A percentile compares a stretch with the other conserved stretches of the same genome.
phyloP scores from a whole-genome alignment of 2,113 vertebrate species.

The Monarcha castaneiventris region DNA sequence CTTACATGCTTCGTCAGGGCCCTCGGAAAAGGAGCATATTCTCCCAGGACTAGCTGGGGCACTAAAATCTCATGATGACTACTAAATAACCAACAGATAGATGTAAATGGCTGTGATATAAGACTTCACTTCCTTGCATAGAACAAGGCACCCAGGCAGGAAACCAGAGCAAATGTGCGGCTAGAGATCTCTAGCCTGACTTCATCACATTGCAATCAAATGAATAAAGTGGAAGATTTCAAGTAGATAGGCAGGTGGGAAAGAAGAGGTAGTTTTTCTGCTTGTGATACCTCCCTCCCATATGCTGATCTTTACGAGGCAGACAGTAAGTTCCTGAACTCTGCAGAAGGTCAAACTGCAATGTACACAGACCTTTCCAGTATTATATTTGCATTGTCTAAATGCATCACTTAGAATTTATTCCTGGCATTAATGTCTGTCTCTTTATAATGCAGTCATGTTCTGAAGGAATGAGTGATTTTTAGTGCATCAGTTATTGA shows the following conservation, averaged over 20 bases:
- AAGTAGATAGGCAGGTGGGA: background rate
- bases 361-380: background rate
- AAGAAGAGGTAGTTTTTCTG: background rate
- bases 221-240: background rate
- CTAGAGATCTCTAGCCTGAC: background rate
- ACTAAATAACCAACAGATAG: background rate
- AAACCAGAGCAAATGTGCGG: background rate
- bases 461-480: background rate
- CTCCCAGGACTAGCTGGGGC: background rate
- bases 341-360: background rate
- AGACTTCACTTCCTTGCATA: background rate
- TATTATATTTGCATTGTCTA: background rate
- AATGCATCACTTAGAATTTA: background rate
- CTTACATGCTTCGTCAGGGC: background rate
- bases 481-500: background rate
- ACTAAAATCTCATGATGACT: background rate
- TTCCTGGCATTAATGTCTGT: background rate
- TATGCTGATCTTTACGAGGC: background rate
- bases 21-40: background rate
- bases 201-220: background rate
- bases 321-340: background rate
- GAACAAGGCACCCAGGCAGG: background rate
- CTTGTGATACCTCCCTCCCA: rapidly evolving
- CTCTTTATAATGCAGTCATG: background rate
- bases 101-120: background rate